Evolutionary conservation across 2,113 vertebrate species (phyloP).

Genomic region (Sylvia atricapilla): DNA sequence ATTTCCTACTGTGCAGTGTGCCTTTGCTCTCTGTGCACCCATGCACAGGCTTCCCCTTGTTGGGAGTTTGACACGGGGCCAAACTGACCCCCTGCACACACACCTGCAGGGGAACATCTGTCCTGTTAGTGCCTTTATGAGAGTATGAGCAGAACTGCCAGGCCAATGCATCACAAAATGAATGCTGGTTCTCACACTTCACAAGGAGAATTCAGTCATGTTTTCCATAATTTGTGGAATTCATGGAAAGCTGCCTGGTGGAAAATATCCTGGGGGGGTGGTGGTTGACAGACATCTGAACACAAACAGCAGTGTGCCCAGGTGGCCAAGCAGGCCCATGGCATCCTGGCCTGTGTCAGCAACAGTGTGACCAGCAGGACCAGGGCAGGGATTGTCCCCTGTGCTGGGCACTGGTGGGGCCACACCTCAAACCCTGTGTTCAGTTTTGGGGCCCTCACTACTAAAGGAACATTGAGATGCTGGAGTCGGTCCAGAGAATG

Average conservation of each 20-base stretch:
- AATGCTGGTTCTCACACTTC: not conserved
- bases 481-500: not conserved
- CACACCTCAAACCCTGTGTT: not conserved
- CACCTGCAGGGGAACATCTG: not conserved
- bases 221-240: not conserved
- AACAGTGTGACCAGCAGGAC: not conserved
- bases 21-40: not conserved
- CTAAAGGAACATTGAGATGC: not conserved
- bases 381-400: not conserved
- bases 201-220: not conserved
- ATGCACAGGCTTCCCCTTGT: not conserved
- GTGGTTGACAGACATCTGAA: not conserved
- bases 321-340: not conserved
- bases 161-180: not conserved
- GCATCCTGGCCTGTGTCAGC: not conserved
- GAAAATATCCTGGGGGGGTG: not conserved
- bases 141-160: not conserved
- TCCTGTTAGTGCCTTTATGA: not conserved
- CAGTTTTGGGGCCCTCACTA: not conserved
- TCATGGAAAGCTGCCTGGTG: not conserved
- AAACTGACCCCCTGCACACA: not conserved
- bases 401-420: accelerated
- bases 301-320: not conserved
- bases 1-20: not conserved
- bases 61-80: not conserved